A percentile compares a stretch with the other conserved stretches of the same genome.
Evolutionary conservation across 1,140 invertebrate genomes (phyloP).

Genomic region (Dryas iulia): DNA sequence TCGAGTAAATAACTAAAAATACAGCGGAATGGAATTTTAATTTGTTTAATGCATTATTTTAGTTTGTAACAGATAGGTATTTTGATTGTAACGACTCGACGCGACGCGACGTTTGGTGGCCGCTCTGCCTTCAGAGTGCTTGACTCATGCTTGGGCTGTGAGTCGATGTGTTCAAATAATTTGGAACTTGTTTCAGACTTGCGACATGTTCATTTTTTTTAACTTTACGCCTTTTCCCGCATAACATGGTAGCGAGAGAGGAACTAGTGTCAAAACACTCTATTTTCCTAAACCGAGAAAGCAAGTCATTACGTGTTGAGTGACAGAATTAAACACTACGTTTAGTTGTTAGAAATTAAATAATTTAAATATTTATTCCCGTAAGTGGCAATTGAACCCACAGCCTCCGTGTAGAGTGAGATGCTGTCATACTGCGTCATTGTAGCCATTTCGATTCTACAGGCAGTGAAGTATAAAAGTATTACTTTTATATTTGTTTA

Average conservation of each 20-base stretch:
- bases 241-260: background rate
- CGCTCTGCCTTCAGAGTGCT: background rate
- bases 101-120: background rate
- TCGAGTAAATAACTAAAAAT: background rate
- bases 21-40: background rate
- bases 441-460: too few relatives aligned
- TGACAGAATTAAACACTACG: background rate
- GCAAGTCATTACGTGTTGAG: background rate
- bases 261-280: background rate
- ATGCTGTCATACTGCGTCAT: too few relatives aligned
- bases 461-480: too few relatives aligned
- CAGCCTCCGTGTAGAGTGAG: too few relatives aligned
- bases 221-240: background rate
- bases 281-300: too few relatives aligned
- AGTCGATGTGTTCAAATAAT: background rate
- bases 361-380: too few relatives aligned
- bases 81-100: slow-evolving; percentile 4
- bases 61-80: slow-evolving; percentile 1
- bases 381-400: too few relatives aligned
- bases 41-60: background rate
- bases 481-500: too few relatives aligned
- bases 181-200: background rate
- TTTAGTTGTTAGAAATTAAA: too few relatives aligned
- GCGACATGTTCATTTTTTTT: background rate
- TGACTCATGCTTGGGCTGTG: background rate